Evolutionary conservation across 2,797 vertebrate genomes (phyloP), one percentile per base, ranked within the genome.

Genomic region (Spinibarbus caldwelli): DNA sequence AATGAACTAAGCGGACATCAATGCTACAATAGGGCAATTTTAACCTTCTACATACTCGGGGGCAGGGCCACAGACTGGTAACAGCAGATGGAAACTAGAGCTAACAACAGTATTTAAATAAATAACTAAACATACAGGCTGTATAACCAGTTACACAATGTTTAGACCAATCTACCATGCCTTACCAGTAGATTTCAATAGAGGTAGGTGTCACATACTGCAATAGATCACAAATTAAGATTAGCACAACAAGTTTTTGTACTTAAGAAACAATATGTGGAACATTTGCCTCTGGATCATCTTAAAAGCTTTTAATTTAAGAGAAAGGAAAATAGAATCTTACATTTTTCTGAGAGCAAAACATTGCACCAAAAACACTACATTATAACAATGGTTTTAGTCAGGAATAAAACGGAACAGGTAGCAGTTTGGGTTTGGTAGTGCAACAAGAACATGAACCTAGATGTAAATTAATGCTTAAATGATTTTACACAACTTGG

Each of bases 121-220:
- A 70, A 43, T 84, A 68, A 70, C 49, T 59, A 62, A 49, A 85
- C 41, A 72, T 70, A 85, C 52, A 79, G 21, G 81, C 9, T 49
- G 2, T 62, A 45, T 73, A 12, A 82, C 19, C n/a, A 71, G 47
- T 59, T 54, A 6, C 8, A 34, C 31, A 59, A 31, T 10, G 21
- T 45, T 76, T 52, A 83, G 31, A 34, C 47, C 8, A 10, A 15
- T 57, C 52, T 31, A 73, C 47, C 34, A n/a, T 45, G 64, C 17
- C 45, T 83, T 86, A 71, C 59, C 86, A 82, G 80, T 86, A 82
- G 80, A 49, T 71, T 76, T 78, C 34, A 62, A 82, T 34, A 34
- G 87, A 89, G 88, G 88, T 88, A 85, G 87, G 85, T 68, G 76
- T 82, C 76, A 82, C 49, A 78, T 85, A 85, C 83, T 84, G 82